Evolutionary conservation across 2,888 invertebrate genomes (phyloP).

Genomic region (Eupithecia subumbrata): DNA sequence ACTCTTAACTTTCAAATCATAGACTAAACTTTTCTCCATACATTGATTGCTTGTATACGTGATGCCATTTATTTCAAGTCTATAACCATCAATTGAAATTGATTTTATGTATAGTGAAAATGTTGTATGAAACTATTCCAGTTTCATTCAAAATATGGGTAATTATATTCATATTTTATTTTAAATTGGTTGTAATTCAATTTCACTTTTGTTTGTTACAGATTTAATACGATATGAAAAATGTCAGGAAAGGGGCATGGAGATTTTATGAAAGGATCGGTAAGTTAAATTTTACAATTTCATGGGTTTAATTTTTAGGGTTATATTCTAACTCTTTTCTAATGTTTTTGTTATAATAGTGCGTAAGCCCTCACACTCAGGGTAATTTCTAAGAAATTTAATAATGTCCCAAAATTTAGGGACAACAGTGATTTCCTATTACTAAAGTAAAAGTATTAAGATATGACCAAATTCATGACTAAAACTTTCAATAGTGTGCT

Average conservation of each 20-base stretch:
- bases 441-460: not conserved
- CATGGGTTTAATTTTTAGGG: not conserved
- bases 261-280: not conserved
- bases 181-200: not conserved
- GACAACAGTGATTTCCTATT: not conserved
- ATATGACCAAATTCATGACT: not conserved
- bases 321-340: not conserved
- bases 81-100: not conserved
- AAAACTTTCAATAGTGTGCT: not conserved
- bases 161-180: not conserved
- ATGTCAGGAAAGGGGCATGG: not conserved
- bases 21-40: constrained; percentile 2
- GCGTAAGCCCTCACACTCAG: too few relatives aligned
- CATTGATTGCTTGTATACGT: constrained; percentile 8
- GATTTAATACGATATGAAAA: not conserved
- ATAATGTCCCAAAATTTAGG: too few relatives aligned
- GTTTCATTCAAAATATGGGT: not conserved
- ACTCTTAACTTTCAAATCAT: constrained; percentile 1
- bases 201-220: constrained; percentile 18
- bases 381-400: too few relatives aligned
- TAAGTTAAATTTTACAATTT: not conserved
- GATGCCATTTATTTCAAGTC: not conserved
- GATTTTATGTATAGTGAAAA: not conserved
- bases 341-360: too few relatives aligned
- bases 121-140: not conserved